Conservation (phyloP, 2,113 vertebrate species). For the Etheostoma cragini region DNA sequence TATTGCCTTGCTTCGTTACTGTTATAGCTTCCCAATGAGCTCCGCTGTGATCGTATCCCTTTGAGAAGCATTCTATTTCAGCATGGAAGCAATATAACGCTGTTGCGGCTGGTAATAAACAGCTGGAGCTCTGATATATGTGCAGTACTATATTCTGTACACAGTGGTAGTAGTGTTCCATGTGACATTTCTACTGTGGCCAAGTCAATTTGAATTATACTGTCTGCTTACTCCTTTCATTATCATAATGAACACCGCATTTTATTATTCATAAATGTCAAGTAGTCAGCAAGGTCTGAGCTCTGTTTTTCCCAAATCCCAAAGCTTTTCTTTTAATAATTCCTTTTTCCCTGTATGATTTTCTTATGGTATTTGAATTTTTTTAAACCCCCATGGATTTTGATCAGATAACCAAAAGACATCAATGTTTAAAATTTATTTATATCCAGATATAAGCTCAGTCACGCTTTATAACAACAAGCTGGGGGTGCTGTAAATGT, state of each 20-base stretch:
- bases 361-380: background rate
- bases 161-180: too few species aligned
- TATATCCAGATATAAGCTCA: slow-evolving; percentile 15
- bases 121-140: background rate
- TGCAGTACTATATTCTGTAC: too few species aligned
- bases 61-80: too few species aligned
- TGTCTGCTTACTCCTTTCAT: background rate
- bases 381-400: background rate
- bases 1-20: too few species aligned
- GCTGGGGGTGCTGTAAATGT: slow-evolving; percentile 35
- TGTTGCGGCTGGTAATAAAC: background rate
- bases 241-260: background rate
- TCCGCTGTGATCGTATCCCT: too few species aligned
- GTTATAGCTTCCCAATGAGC: too few species aligned
- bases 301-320: background rate
- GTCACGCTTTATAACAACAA: slow-evolving; percentile 32
- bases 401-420: slow-evolving; percentile 11
- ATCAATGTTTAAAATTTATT: slow-evolving; percentile 19
- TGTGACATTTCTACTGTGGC: background rate
- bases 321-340: background rate
- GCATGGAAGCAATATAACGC: too few species aligned
- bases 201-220: background rate
- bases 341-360: background rate
- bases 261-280: background rate
- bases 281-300: background rate